Evolutionary conservation across 92 coral and sea anemone genomes (phyloP), one percentile per base, ranked within the genome.

Genomic region (Actinostola sp.): DNA sequence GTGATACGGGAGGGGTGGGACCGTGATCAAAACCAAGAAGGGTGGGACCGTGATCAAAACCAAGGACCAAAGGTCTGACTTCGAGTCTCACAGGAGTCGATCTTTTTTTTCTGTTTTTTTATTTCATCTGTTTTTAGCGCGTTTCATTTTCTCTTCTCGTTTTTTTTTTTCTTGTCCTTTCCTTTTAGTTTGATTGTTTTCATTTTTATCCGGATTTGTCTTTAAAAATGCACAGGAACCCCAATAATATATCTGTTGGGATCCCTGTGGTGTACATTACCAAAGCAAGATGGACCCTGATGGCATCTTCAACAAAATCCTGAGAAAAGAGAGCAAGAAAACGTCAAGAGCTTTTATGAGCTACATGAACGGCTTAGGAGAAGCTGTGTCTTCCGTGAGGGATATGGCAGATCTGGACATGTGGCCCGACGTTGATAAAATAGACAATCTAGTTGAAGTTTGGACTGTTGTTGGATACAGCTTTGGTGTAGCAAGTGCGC

Each of bases 391-490:
- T 0, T 74, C 69, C 55, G 92, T 91, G 7, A 71, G 31, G 31
- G 27, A 76, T 21, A 81, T 83, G 68, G 83, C 97, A 59, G 92
- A 87, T 19, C 76, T 80, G 16, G 98, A 94, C 56, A 86, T 95
- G n/a, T 89, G 97, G 89, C 99, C 99, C 25, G 87, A 95, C 67
- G 86, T 93, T 15, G 80, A 89, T 20, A 89, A 90, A 50, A 86
- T 95, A 0, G 93, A 95, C 72, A 70, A 75, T 0, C 73, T 95
- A 41, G 97, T 95, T 0, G 86, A 86, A 6, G 92, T 88, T 0
- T 92, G 97, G 88, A 95, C 99, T 0, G 78, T 83, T 16, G 99
- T 85, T 20, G 99, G 99, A 0, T 95, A 92, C 67, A 86, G 84
- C 19, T 83, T 92, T 44, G 92, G 92, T 3, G 38, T 86, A 0